A percentile compares a stretch with the other conserved stretches of the same genome.
These are phyloP conservation scores for Megaceryle torquata DNA, from an alignment of 2,113 vertebrate genomes.

Conservation along the genomic window DNA sequence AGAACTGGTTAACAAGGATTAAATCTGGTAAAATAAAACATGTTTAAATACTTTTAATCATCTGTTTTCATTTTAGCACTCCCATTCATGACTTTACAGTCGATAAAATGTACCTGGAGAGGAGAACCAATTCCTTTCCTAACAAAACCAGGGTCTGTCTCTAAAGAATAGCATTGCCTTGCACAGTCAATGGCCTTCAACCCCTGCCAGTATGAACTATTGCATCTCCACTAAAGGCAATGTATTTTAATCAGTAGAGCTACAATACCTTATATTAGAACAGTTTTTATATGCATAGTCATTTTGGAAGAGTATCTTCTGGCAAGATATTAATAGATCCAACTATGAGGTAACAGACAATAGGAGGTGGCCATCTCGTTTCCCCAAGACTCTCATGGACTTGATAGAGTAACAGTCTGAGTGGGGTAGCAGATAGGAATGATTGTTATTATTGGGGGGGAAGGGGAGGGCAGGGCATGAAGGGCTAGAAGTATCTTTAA, in stretches of 20 bases:
- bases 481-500: not conserved
- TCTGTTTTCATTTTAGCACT: not conserved
- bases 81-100: not conserved
- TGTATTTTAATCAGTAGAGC: not conserved
- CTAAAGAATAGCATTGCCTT: not conserved
- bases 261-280: not conserved
- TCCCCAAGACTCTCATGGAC: not conserved
- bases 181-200: not conserved
- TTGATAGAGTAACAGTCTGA: not conserved
- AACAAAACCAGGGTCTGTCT: not conserved
- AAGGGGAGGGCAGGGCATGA: fast-evolving
- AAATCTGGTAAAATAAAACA: not conserved
- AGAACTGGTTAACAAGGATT: not conserved
- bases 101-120: not conserved
- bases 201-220: not conserved
- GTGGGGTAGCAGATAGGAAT: not conserved
- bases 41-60: not conserved
- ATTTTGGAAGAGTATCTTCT: not conserved
- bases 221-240: not conserved
- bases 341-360: not conserved
- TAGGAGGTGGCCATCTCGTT: not conserved
- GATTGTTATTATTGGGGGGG: not conserved
- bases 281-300: not conserved
- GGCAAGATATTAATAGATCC: not conserved
- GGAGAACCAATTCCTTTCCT: not conserved